Conservation (phyloP, 2,888 invertebrate genomes). For the Petrolisthes manimaculis region DNA sequence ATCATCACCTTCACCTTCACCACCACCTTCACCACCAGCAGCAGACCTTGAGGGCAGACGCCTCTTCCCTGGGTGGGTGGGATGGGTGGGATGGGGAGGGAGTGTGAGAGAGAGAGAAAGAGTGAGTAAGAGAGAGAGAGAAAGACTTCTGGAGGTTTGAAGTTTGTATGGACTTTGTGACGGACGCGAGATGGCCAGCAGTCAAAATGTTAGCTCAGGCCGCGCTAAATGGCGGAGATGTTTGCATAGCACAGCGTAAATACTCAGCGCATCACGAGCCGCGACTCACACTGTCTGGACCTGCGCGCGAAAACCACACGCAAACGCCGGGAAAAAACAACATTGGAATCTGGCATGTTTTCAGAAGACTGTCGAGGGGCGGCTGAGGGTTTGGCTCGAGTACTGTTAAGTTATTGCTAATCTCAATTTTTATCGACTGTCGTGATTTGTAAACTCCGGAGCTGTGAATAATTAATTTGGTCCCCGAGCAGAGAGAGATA, state of each 20-base stretch:
- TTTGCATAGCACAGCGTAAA: constrained; percentile 54
- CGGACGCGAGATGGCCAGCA: constrained; percentile 56
- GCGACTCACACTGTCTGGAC: constrained; percentile 47
- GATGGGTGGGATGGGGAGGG: neutral
- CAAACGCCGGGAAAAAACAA: constrained; percentile 58
- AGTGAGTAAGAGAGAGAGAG: no score
- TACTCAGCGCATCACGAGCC: constrained; percentile 53
- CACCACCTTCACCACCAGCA: neutral
- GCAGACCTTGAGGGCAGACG: no score
- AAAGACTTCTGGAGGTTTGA: constrained; percentile 41
- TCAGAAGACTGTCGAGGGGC: constrained; percentile 53
- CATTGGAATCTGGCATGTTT: constrained; percentile 53
- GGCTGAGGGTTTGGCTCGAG: constrained; percentile 34
- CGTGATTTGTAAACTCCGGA: constrained; percentile 45
- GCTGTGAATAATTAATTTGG: constrained; percentile 38
- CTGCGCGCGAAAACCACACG: constrained; percentile 59
- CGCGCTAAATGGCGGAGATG: constrained; percentile 59
- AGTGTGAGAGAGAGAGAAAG: no score
- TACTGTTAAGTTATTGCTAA: constrained; percentile 60
- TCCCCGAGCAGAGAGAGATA: neutral
- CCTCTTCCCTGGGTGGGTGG: neutral
- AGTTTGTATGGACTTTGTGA: constrained; percentile 56
- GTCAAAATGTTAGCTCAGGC: constrained; percentile 60
- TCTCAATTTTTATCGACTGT: constrained; percentile 41
- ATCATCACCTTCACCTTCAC: neutral